Conservation (phyloP, 2,888 invertebrate species). For the Drosophila phalerata region DNA sequence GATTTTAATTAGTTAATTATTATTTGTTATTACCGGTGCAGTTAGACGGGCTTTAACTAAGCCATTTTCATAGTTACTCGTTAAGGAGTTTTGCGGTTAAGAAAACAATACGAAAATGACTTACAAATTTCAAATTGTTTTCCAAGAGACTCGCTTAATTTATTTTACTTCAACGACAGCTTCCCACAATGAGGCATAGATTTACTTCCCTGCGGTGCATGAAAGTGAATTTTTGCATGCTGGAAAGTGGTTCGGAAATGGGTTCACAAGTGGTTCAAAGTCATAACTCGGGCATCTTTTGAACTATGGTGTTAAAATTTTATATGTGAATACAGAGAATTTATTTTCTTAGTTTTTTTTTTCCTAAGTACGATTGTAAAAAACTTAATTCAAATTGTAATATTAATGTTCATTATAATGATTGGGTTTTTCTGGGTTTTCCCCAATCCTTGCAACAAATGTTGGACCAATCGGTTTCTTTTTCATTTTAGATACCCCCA, state of each 20-base stretch:
- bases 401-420: no score
- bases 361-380: no score
- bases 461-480: no score
- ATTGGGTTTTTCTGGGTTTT: no score
- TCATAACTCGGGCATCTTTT: background rate
- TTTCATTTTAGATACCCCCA: no score
- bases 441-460: no score
- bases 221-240: slow-evolving; percentile 28
- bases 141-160: background rate
- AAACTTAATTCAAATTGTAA: no score
- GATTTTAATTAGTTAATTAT: slow-evolving; percentile 71
- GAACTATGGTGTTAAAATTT: background rate
- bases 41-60: slow-evolving; percentile 33
- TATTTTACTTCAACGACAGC: slow-evolving; percentile 1
- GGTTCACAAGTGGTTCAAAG: slow-evolving; percentile 5
- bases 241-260: slow-evolving; percentile 4
- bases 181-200: slow-evolving; percentile 4
- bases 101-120: slow-evolving; percentile 8
- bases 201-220: slow-evolving; percentile 10
- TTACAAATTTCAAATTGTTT: slow-evolving; percentile 2
- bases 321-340: background rate
- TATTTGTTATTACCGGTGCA: slow-evolving; percentile 57
- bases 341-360: no score
- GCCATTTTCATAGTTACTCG: slow-evolving; percentile 29
- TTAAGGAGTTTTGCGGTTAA: slow-evolving; percentile 5